Evolutionary conservation across 2,113 vertebrate species (phyloP), one percentile per base, ranked within the genome.

Genomic region (Cavia porcellus): DNA sequence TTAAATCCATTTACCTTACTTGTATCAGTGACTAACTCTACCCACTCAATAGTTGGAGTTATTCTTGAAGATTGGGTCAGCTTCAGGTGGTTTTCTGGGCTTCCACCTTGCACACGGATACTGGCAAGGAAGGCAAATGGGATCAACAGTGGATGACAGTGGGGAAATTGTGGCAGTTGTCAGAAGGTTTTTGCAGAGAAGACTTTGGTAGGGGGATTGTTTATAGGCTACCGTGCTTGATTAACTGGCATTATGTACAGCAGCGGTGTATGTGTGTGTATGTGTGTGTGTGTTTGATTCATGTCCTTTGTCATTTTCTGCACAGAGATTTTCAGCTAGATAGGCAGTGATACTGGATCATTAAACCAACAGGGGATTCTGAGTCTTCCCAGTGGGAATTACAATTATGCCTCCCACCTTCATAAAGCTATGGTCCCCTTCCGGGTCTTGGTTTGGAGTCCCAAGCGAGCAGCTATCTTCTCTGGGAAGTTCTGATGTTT

Each of bases 391-490:
- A 5, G 55, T 12, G 62, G 74, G 59, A 72, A 62, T 94, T 62
- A 75, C 81, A 96, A 62, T 85, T 17, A 68, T 61, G 68, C 13
- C 47, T 82, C 10, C 38, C 81, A 74, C 61, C 62, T 84, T 2
- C 35, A 7, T 38, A 72, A 89, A 64, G 28, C 38, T n/a, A 47
- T 89, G 74, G 35, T 74, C 17, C 93, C 47, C 59, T 94, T 95
- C 68, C 68, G 32, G 3, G 79, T 80, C 89, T 91, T 75, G 22
- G 64, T 75, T 92, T 70, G 80, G 8, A 47, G 59, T 28, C 88
- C 85, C 77, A 93, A 92, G 47, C 55, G 14, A 87, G 68, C 3
- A 75, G 7, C 5, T 57, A 75, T 80, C 92, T 92, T 94, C 68
- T 74, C 20, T 10, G 42, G 22, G 66, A 89, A 80, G 47, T 77